phyloP scores from a whole-genome alignment of 2,888 invertebrate genomes.

The Cancer borealis region DNA sequence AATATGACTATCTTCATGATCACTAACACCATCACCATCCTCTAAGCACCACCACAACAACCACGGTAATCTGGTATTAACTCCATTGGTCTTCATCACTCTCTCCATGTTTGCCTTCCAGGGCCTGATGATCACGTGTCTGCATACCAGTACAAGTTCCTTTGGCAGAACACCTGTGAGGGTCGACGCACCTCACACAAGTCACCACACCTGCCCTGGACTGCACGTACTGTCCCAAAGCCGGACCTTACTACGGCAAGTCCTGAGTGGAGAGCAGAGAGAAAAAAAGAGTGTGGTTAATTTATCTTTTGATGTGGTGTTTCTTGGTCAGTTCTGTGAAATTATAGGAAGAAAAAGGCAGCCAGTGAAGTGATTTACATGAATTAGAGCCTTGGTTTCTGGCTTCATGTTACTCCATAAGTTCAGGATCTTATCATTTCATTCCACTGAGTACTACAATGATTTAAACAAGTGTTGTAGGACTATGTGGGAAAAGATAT shows the following conservation, averaged over 20 bases:
- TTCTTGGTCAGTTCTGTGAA: too few relatives aligned
- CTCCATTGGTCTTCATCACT: neutral
- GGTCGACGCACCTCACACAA: slow-evolving; percentile 59
- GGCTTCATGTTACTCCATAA: neutral
- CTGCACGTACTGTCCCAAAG: slow-evolving; percentile 51
- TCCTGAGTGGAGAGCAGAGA: slow-evolving; percentile 7
- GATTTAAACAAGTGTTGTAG: neutral
- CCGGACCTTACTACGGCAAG: slow-evolving; percentile 61
- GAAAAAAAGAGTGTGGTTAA: neutral
- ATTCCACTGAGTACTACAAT: neutral
- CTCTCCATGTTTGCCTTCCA: slow-evolving; percentile 31
- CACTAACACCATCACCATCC: neutral
- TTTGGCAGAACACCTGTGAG: slow-evolving; percentile 74
- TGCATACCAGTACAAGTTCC: slow-evolving; percentile 68
- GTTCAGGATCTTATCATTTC: neutral
- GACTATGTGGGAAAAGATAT: neutral
- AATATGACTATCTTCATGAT: neutral
- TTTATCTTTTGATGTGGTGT: too few relatives aligned
- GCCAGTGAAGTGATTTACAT: neutral
- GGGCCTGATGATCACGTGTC: slow-evolving; percentile 75
- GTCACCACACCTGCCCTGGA: slow-evolving; percentile 50
- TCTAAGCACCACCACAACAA: neutral
- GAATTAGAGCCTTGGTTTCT: neutral
- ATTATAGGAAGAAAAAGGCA: neutral
- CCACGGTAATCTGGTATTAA: neutral